These are phyloP conservation scores for Lampropteryx suffumata DNA, from an alignment of 2,888 invertebrate genomes.

Conservation along the genomic window DNA sequence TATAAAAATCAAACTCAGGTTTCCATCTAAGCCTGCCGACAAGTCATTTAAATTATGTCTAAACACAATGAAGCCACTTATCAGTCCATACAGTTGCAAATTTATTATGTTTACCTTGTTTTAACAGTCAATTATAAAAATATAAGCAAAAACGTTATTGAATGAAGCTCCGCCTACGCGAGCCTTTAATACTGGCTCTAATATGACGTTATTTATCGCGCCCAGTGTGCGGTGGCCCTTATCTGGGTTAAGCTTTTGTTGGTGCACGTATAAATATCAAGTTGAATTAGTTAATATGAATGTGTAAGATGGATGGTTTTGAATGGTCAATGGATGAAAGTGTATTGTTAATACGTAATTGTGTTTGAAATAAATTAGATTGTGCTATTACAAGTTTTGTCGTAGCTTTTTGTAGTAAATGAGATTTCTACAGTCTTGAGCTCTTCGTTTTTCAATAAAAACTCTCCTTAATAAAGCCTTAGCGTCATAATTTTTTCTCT, in stretches of 20 bases:
- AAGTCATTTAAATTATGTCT: slow-evolving; percentile 7
- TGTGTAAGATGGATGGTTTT: slow-evolving; percentile 49
- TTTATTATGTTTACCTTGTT: slow-evolving; percentile 21
- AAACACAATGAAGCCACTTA: slow-evolving; percentile 18
- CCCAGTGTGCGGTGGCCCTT: slow-evolving; percentile 60
- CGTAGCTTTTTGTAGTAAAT: no score
- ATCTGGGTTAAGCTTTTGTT: slow-evolving; percentile 62
- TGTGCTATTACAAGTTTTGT: slow-evolving; percentile 11
- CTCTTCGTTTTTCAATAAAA: no score
- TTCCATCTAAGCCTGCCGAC: not conserved
- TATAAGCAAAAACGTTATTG: slow-evolving; percentile 36
- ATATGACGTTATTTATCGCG: slow-evolving; percentile 73
- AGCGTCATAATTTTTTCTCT: no score
- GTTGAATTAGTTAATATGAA: slow-evolving; percentile 62
- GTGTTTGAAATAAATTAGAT: slow-evolving; percentile 30
- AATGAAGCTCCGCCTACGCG: slow-evolving; percentile 48
- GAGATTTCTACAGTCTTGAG: no score
- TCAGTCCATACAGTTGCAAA: slow-evolving; percentile 14
- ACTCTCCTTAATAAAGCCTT: no score
- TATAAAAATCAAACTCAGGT: not conserved
- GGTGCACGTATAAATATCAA: slow-evolving; percentile 56
- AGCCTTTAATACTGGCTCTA: slow-evolving; percentile 57
- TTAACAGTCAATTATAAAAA: slow-evolving; percentile 34
- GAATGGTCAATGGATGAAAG: slow-evolving; percentile 44
- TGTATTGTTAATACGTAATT: slow-evolving; percentile 28